phyloP scores from a whole-genome alignment of 2,888 invertebrate species.

The Yponomeuta malinellus region DNA sequence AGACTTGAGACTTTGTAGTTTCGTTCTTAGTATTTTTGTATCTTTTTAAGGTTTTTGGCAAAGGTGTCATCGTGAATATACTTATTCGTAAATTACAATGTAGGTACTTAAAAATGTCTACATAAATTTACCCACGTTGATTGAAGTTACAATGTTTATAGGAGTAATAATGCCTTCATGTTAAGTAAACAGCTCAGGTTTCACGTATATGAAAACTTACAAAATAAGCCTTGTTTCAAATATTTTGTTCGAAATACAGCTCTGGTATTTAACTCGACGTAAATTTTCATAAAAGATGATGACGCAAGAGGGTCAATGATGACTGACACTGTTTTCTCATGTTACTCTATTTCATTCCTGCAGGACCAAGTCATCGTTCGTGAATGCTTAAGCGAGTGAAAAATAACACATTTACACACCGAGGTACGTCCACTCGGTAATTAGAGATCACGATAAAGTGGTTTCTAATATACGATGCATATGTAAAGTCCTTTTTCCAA shows the following conservation, averaged over 20 bases:
- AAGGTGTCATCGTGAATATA: background rate
- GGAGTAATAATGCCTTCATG: background rate
- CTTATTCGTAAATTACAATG: background rate
- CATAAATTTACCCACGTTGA: background rate
- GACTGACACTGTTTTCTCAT: background rate
- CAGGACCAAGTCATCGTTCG: constrained; percentile 75
- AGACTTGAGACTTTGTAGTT: background rate
- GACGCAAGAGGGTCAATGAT: background rate
- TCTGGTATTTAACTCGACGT: background rate
- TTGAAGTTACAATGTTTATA: background rate
- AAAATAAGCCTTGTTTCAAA: background rate
- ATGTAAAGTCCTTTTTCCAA: background rate
- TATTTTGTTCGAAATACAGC: background rate
- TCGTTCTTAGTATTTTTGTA: background rate
- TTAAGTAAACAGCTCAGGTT: background rate
- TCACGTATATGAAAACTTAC: background rate
- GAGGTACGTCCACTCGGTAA: constrained; percentile 50
- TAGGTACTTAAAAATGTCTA: background rate
- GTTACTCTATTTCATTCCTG: constrained; percentile 24
- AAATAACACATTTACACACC: constrained; percentile 34
- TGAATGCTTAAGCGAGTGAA: constrained; percentile 66
- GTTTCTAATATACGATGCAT: background rate
- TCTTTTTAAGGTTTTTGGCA: background rate
- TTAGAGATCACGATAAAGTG: background rate
- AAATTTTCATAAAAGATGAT: background rate